Base-by-base conservation (phyloP, 2,888 invertebrate genomes). In the Lutraria lutraria region DNA sequence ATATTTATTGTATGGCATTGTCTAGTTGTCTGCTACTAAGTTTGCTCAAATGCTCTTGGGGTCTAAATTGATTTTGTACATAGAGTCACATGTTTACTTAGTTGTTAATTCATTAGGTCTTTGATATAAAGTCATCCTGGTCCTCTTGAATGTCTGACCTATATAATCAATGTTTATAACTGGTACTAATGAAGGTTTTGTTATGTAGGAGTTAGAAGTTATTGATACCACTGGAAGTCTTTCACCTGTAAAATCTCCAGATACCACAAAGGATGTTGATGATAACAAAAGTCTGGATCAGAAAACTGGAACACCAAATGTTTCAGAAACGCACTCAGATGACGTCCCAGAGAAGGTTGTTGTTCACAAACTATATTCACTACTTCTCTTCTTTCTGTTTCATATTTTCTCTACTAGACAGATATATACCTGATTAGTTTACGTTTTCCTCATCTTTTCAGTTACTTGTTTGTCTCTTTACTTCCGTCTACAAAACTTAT, bases 291-390 rank as follows among this genome's bases (percentile, higher is more conserved):
- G 86, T 79, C 83, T 84, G 21, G 89, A 88, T 21, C 91, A 89
- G 86, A 88, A 87, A 31, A 86, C 83, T 68, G 83, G 76, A 13
- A 31, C 84, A 56, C 92, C 92, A 34, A 88, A 83, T 80, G 83
- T 83, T 13, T 83, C 83, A 15, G 87, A 88, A 53, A 43, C 83
- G 25, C 83, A 76, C 29, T 83, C 87, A 52, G 89, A 88, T 54
- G 92, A 93, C 53, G 89, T 80, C 15, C 91, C 91, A 54, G 94
- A 94, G 85, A 94, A 94, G 90, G 94, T 93, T 15, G 29, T 25
- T 34, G 19, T 53, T 15, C 0, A 21, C 12, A 31, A 19, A n/a
- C 29, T 29, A 60, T 83, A 13, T 31, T 54, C 60, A 29, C 29
- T 83, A 13, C 60, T 60, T 21, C 0, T 31, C 31, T 19, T 76